These are phyloP conservation scores for Drosophila arawakana DNA, from an alignment of 1,140 invertebrate species.

Conservation along the genomic window DNA sequence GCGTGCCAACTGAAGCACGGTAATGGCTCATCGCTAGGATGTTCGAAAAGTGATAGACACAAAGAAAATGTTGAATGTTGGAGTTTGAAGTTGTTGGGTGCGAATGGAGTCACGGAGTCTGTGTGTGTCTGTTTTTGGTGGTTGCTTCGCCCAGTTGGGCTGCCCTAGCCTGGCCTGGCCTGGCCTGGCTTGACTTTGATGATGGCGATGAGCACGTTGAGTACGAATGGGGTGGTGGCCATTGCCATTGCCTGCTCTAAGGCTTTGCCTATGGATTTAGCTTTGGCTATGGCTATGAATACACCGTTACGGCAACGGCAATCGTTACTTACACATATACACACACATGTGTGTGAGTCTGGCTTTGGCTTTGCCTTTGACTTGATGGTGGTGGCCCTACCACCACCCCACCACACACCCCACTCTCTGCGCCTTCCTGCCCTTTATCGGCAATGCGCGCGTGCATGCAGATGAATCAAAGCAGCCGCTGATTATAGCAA, in stretches of 20 bases:
- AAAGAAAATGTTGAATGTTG: conserved; percentile 26
- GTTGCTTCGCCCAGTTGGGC: conserved; percentile 36
- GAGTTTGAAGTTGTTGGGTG: conserved; percentile 51
- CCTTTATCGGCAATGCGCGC: conserved; percentile 36
- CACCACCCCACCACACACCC: background rate
- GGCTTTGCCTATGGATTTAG: conserved; percentile 52
- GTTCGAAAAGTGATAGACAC: conserved; percentile 5
- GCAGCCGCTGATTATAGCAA: conserved; percentile 79
- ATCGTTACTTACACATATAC: background rate
- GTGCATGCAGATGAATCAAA: conserved; percentile 79
- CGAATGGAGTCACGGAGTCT: conserved; percentile 52
- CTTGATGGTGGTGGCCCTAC: conserved; percentile 37
- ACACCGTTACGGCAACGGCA: conserved; percentile 10
- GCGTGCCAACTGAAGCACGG: too few relatives aligned
- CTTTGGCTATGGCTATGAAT: conserved; percentile 27
- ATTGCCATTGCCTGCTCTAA: conserved; percentile 37
- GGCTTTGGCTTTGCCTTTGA: conserved; percentile 37
- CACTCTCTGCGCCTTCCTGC: background rate
- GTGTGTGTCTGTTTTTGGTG: conserved; percentile 44
- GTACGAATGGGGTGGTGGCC: conserved; percentile 51
- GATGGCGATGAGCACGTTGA: conserved; percentile 16
- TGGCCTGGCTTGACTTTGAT: conserved; percentile 57
- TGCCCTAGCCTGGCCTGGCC: conserved; percentile 11
- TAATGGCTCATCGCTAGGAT: background rate
- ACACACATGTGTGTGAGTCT: background rate